Evolutionary conservation across 2,113 vertebrate species (phyloP), one percentile per base, ranked within the genome.

Genomic region (Tetrao urogallus): DNA sequence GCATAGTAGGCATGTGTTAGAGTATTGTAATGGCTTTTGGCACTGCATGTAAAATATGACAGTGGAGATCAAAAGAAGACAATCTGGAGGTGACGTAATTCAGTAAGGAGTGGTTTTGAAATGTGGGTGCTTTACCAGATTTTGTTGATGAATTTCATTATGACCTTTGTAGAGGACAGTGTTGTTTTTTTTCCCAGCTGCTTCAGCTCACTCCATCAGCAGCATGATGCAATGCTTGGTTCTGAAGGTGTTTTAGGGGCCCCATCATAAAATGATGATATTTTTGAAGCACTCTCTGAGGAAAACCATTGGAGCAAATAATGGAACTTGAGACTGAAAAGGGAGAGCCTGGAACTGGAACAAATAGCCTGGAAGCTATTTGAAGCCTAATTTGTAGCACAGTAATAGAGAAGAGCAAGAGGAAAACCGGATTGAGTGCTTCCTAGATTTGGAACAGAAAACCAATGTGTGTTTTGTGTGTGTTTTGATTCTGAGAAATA

Each of bases 261-360:
- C 10, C 30, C 30, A 1, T 40, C 34, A 2, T 19, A n/a, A 81
- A 86, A 57, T 28, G 11, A 22, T 27, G 17, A 40, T 70, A 40
- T 63, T 61, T 81, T 30, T 30, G 52, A 67, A 87, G 36, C 30
- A 5, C 12, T 14, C 38, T 69, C 65, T 83, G 70, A 87, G 40
- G 60, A 65, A 58, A 78, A 36, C 28, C 60, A 25, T 70, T 92
- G 90, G 45, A 92, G 83, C 52, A 63, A 57, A 30, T 75, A 79
- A 58, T 42, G 50, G 84, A 91, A 25, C 58, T 70, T 42, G 69
- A 70, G 19, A 43, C 45, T 66, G 83, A 25, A 65, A 86, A 85
- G n/a, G 30, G 50, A 82, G 43, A 20, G 27, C 40, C 48, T 70
- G 45, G 43, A 75, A 52, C 38, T n/a, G n/a, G n/a, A n/a, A n/a